phyloP scores from a whole-genome alignment of 2,797 vertebrate genomes.

The Scarus forsteni region DNA sequence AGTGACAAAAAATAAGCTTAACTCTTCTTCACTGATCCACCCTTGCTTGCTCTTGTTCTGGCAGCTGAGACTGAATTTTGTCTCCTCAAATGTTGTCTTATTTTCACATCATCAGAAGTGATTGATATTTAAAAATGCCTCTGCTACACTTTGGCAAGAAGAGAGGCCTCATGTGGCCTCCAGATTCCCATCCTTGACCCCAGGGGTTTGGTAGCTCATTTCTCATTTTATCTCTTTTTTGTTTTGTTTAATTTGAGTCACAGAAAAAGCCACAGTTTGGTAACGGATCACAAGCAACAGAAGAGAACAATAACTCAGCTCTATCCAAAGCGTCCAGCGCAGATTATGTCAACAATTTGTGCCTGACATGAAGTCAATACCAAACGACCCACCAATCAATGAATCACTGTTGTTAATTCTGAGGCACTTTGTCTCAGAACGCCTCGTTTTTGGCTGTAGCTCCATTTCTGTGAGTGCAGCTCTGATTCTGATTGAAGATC shows the following conservation, averaged over 20 bases:
- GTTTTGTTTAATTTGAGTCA: background rate
- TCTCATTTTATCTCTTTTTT: no score
- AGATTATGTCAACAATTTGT: conserved; percentile 34
- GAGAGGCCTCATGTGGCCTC: no score
- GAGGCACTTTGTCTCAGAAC: conserved; percentile 45
- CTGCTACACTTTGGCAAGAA: no score
- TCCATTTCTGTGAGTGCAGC: conserved; percentile 24
- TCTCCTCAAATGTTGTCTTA: no score
- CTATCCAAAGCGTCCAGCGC: background rate
- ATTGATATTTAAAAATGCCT: no score
- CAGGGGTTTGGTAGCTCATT: no score
- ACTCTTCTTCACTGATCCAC: no score
- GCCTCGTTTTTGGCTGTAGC: conserved; percentile 23
- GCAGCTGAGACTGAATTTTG: no score
- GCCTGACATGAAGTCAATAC: conserved; percentile 63
- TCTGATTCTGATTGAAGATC: conserved; percentile 57
- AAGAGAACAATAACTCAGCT: background rate
- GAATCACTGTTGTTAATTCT: conserved; percentile 35
- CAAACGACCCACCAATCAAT: conserved; percentile 45
- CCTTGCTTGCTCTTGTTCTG: no score
- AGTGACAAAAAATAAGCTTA: no score
- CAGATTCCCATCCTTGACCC: no score
- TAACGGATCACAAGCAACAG: background rate
- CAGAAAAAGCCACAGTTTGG: background rate
- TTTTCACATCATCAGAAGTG: no score